Conservation (phyloP, 2,113 vertebrate species). For the Bos javanicus region DNA sequence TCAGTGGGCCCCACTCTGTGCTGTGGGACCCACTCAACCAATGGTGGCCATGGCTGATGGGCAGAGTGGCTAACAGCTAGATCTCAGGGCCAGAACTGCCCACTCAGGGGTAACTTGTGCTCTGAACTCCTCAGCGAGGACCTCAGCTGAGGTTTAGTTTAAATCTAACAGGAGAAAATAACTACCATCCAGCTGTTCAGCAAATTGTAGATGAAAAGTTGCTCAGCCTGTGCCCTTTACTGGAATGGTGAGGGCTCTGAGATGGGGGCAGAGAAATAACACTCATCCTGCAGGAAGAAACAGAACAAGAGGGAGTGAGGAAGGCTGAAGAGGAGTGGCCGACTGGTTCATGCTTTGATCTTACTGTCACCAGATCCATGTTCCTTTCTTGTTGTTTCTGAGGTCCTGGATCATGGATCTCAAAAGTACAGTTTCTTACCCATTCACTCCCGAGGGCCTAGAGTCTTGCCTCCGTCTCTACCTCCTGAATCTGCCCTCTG, state of each 20-base stretch:
- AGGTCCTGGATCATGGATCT: background rate
- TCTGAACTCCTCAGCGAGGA: too few relatives aligned
- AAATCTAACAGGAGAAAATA: background rate
- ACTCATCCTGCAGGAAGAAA: too few relatives aligned
- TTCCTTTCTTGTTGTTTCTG: background rate
- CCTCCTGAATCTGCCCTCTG: background rate
- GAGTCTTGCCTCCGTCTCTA: fast-evolving
- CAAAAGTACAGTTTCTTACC: background rate
- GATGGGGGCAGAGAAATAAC: background rate
- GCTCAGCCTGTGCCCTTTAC: background rate
- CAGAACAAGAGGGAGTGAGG: background rate
- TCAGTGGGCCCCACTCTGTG: background rate
- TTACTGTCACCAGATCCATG: background rate
- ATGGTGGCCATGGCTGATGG: background rate
- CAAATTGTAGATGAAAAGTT: background rate
- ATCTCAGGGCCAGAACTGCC: background rate
- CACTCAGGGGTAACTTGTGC: too few relatives aligned
- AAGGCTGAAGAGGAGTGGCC: background rate
- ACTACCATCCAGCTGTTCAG: background rate
- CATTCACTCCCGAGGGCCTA: background rate
- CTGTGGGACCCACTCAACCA: background rate
- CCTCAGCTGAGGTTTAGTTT: background rate
- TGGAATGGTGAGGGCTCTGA: background rate
- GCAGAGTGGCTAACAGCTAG: background rate
- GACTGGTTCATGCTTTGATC: background rate